phyloP scores from a whole-genome alignment of 2,888 invertebrate species.

The Agrochola circellaris region DNA sequence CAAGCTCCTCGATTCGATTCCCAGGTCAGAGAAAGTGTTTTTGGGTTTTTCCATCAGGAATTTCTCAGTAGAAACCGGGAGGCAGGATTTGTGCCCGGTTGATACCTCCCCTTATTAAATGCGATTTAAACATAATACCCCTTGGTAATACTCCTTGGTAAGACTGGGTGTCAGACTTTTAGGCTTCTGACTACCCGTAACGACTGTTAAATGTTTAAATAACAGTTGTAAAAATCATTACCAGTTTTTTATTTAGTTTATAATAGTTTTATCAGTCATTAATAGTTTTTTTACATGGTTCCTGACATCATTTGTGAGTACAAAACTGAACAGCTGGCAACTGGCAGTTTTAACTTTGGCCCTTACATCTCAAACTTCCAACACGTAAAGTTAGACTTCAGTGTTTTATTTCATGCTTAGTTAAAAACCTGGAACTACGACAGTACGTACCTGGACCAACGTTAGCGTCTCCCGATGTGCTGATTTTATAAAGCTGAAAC shows the following conservation, averaged over 20 bases:
- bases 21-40: not conserved
- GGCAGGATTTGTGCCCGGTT: not conserved
- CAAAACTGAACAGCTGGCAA: not conserved
- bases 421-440: not conserved
- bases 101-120: not conserved
- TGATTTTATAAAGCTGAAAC: slow-evolving; percentile 86
- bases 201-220: too few species aligned
- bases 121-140: not conserved
- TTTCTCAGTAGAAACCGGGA: not conserved
- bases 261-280: too few species aligned
- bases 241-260: too few species aligned
- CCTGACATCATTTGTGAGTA: too few species aligned
- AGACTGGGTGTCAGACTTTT: too few species aligned
- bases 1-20: not conserved
- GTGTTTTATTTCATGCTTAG: not conserved
- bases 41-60: not conserved
- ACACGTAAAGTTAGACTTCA: not conserved
- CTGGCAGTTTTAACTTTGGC: not conserved
- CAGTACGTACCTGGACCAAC: slow-evolving; percentile 78
- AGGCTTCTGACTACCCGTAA: too few species aligned
- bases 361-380: not conserved
- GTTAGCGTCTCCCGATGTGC: slow-evolving; percentile 70
- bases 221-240: too few species aligned
- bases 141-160: too few species aligned
- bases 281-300: not conserved